Evolutionary conservation across 2,888 invertebrate species (phyloP), one percentile per base, ranked within the genome.

Genomic region (Temnothorax ravouxi): DNA sequence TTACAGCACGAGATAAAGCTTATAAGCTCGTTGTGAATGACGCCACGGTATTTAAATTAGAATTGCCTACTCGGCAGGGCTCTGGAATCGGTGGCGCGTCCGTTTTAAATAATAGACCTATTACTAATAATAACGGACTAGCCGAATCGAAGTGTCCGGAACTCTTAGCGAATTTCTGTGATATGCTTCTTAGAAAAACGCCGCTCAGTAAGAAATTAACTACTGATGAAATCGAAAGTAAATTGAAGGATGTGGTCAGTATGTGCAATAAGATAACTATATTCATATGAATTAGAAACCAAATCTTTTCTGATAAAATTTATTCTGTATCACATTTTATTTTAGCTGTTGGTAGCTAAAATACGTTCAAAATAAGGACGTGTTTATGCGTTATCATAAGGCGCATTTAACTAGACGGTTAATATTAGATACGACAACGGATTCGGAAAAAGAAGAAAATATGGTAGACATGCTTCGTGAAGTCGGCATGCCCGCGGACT

Each of bases 401-500:
- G 99, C 99, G 67, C 99, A 99, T 95, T 96, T 99, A 88, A 99
- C 99, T 9, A 96, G 99, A 92, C 96, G 99, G 86, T 96, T 99
- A 88, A 99, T 99, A 94, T 96, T 99, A 90, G 99, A 99, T 94
- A 99, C 99, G 25, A 99, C 99, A 93, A 99, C 99, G 1, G 99
- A 99, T 95, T 99, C 99, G 89, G 99, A 99, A 95, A 99, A 99
- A 93, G 99, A 99, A 95, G 99, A 99, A 95, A 99, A 99, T 94
- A 99, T 99, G 98, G 99, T 99, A 0, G 99, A 99, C 94, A 99
- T 99, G 99, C 96, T 98, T 71, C 96, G 99, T 90, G 99, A 99
- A 95, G 99, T 99, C 21, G 99, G 99, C 47, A 99, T 99, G 99
- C 99, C 99, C 3, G 99, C 99, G 0, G 99, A 99, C 95, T 99